Base-by-base conservation (phyloP, 2,888 invertebrate genomes). In the Salpingus planirostris region DNA sequence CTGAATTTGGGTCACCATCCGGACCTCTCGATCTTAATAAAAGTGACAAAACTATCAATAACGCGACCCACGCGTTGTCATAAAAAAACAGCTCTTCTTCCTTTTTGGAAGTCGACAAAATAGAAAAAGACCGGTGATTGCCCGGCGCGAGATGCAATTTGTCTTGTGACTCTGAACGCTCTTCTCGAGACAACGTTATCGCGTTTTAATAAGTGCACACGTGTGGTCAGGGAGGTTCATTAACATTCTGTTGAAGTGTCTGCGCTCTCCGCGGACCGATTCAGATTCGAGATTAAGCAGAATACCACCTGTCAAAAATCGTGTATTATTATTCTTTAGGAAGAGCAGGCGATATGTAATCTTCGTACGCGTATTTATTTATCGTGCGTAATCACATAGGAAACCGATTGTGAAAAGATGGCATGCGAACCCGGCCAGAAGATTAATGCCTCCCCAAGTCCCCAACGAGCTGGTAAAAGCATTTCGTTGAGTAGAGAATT, bases 381-480 rank as follows among this genome's bases (percentile, higher is more conserved):
- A 34, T 35, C 30, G 29, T 34, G 29, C 34, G 34, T 38, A 38
- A 38, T 37, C 30, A 34, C 32, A 35, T 23, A 35, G 34, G 38
- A 38, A 38, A 34, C 38, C 13, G 32, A 13, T 8, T 21, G n/a
- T n/a, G n/a, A 21, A 27, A 37, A 24, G 32, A 30, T 37, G 37
- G 37, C 33, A 37, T 38, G 33, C 33, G 31, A 27, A 37, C 33
- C 36, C n/a, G n/a, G n/a, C 5, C 18, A 8, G 18, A 38, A 41
- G 47, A 47, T 47, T 40, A 43, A 47, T 47, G 41, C 29, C 42
- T 38, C 40, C 40, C 41, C 18, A 18, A n/a, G n/a, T n/a, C n/a
- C n/a, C n/a, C n/a, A n/a, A n/a, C n/a, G n/a, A n/a, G n/a, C n/a
- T n/a, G n/a, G n/a, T n/a, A n/a, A n/a, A n/a, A n/a, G n/a, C n/a